Evolutionary conservation across 2,888 invertebrate genomes (phyloP).

Genomic region (Campoplex capitator): DNA sequence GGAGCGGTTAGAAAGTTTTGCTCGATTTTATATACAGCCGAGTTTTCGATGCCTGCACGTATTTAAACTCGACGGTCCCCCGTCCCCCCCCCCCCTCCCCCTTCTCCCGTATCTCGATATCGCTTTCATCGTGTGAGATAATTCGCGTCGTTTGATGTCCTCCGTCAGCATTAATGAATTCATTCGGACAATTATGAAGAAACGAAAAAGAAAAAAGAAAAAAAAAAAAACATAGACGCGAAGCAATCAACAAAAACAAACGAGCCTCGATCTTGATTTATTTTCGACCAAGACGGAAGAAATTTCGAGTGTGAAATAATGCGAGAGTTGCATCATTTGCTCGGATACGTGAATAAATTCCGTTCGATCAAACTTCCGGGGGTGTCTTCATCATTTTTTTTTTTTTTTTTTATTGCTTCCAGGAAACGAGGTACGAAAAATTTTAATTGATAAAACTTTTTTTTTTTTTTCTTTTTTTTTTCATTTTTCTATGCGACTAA

Average conservation of each 20-base stretch:
- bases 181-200: background rate
- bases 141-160: conserved; percentile 58
- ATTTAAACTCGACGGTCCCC: conserved; percentile 61
- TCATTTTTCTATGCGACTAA: too few relatives aligned
- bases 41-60: conserved; percentile 64
- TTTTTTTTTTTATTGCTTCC: too few relatives aligned
- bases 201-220: background rate
- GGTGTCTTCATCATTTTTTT: too few relatives aligned
- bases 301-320: background rate
- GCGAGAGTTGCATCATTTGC: background rate
- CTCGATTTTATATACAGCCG: conserved; percentile 37
- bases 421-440: background rate
- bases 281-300: background rate
- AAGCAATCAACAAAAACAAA: background rate
- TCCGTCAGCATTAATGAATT: conserved; percentile 42
- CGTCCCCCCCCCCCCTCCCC: background rate
- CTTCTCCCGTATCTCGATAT: conserved; percentile 35
- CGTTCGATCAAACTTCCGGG: background rate
- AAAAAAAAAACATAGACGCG: too few relatives aligned
- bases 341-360: background rate
- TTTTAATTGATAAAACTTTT: background rate
- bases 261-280: background rate
- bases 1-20: conserved; percentile 71
- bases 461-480: background rate
- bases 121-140: conserved; percentile 70